These are phyloP conservation scores for Germaria angustata DNA, from an alignment of 2,888 invertebrate species.

Conservation along the genomic window DNA sequence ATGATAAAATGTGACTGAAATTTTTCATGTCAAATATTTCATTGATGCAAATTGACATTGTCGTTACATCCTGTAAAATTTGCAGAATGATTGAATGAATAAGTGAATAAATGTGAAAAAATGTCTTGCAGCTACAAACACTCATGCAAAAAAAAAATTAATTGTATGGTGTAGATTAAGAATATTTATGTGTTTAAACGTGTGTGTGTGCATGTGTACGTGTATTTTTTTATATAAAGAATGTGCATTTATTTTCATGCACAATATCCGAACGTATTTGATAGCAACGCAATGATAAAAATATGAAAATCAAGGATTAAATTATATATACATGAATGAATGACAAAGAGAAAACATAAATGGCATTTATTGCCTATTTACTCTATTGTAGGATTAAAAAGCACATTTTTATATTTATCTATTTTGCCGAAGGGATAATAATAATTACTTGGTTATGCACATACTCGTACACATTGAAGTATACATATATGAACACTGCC, in stretches of 20 bases:
- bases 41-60: constrained; percentile 56
- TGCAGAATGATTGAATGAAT: constrained; percentile 14
- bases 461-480: no score
- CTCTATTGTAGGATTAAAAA: constrained; percentile 2
- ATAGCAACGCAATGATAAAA: neutral
- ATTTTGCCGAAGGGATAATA: no score
- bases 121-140: constrained; percentile 12
- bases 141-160: neutral
- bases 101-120: constrained; percentile 25
- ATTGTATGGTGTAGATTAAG: constrained; percentile 12
- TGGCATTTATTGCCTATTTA: constrained; percentile 13
- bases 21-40: constrained; percentile 31
- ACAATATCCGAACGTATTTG: constrained; percentile 1
- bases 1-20: constrained; percentile 2
- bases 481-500: no score
- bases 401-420: no score
- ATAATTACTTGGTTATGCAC: no score
- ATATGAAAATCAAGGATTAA: neutral
- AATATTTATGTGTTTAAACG: neutral
- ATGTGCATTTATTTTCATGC: constrained; percentile 17
- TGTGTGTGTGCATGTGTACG: neutral
- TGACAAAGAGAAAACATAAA: constrained; percentile 19
- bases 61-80: constrained; percentile 43
- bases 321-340: constrained; percentile 47
- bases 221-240: neutral